Percentiles rank a stretch among this genome's conserved stretches.
These are phyloP conservation scores for Synanceia verrucosa DNA, from an alignment of 2,797 vertebrate species.

Conservation along the genomic window DNA sequence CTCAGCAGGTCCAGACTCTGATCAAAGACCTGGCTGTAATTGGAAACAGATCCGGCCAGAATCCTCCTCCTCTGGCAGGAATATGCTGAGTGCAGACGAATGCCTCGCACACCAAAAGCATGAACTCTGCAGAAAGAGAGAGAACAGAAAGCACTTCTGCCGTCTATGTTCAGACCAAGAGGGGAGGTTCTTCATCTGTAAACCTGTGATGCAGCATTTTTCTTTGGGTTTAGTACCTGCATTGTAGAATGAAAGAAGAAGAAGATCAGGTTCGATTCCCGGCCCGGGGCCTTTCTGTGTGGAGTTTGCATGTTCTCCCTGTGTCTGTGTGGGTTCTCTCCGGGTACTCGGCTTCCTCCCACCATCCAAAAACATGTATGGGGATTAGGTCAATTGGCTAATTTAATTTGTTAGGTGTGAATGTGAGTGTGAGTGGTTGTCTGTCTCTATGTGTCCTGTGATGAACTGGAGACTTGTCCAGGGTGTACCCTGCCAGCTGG, in stretches of 20 bases:
- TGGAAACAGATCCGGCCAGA: slow-evolving; percentile 63
- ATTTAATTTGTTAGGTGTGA: too few species aligned
- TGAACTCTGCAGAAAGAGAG: slow-evolving; percentile 40
- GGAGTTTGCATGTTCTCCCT: too few species aligned
- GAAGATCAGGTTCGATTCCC: too few species aligned
- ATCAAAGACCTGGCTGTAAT: slow-evolving; percentile 61
- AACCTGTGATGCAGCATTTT: neutral
- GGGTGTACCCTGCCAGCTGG: too few species aligned
- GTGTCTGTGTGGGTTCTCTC: too few species aligned
- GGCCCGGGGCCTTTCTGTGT: too few species aligned
- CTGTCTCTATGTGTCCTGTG: too few species aligned
- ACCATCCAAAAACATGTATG: too few species aligned
- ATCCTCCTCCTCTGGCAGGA: slow-evolving; percentile 37
- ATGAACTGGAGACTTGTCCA: too few species aligned
- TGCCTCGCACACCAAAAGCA: slow-evolving; percentile 57
- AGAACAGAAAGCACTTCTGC: slow-evolving; percentile 7
- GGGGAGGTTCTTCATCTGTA: neutral
- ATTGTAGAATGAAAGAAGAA: neutral
- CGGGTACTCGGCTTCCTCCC: too few species aligned
- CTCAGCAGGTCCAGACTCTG: slow-evolving; percentile 30
- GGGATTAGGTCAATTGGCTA: too few species aligned
- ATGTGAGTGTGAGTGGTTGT: too few species aligned
- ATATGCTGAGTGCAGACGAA: slow-evolving; percentile 64
- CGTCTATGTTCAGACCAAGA: slow-evolving; percentile 10
- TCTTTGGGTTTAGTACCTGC: neutral